Conservation (phyloP, 2,797 vertebrate species). For the Ptychobarbus kaznakovi region DNA sequence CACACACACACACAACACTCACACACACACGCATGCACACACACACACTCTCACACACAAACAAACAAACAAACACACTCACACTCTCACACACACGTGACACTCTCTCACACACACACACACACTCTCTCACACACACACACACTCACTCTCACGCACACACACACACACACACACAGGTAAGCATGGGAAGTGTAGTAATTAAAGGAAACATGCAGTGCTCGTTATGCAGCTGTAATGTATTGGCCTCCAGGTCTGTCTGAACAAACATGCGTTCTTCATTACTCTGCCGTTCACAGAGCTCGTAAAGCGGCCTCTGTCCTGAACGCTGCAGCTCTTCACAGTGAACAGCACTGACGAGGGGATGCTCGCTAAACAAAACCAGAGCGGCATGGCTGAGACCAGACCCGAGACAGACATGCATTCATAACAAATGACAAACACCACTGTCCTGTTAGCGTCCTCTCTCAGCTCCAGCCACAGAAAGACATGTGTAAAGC, state of each 20-base stretch:
- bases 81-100: no score
- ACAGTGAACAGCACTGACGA: conserved; percentile 62
- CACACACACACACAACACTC: no score
- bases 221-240: conserved; percentile 69
- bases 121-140: no score
- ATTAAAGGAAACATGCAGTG: conserved; percentile 74
- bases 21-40: no score
- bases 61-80: no score
- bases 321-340: conserved; percentile 50
- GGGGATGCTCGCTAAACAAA: conserved; percentile 53
- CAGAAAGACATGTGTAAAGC: not conserved
- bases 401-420: not conserved
- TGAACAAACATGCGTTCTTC: conserved; percentile 68
- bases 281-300: conserved; percentile 71
- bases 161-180: conserved; percentile 41
- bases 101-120: no score
- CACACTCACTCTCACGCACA: conserved; percentile 20
- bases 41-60: no score
- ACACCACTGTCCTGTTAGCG: not conserved
- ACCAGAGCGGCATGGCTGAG: not conserved
- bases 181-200: conserved; percentile 70
- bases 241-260: conserved; percentile 65
- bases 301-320: conserved; percentile 58
- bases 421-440: not conserved
- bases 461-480: not conserved